Evolutionary conservation across 2,888 invertebrate species (phyloP), one percentile per base, ranked within the genome.

Genomic region (Lasioglossum malachurum): DNA sequence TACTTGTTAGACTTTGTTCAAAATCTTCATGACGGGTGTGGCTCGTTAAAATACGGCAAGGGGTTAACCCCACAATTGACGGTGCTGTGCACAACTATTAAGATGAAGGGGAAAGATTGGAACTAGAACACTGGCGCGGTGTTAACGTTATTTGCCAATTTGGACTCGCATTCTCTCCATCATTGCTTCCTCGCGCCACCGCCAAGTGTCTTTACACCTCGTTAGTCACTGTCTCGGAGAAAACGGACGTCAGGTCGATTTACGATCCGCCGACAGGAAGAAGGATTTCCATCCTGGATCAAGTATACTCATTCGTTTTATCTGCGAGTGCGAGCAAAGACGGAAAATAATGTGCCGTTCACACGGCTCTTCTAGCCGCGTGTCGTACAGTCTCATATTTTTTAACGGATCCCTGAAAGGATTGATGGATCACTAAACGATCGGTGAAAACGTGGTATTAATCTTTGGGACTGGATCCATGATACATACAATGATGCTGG

Each of bases 181-280:
- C 83, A 64, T 80, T 72, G 69, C 64, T 86, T 75, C 44, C 35
- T 38, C 60, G 79, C 44, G 78, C 53, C 85, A 19, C 46, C 78
- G 60, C 76, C 78, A 53, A 86, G 88, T 83, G 84, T 83, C 83
- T 89, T 88, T 89, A 88, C 87, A 89, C 83, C 82, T 89, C 89
- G 89, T 89, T 89, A 89, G 88, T 89, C 89, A 89, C 84, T 82
- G 89, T 87, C 89, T 80, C 73, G 74, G 82, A 44, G 87, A 84
- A 88, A 88, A 86, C 82, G 86, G 80, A 89, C 88, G 88, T 89
- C 87, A 81, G 87, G 74, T 86, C 89, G 90, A 90, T 89, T 89
- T 90, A 90, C 89, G 90, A 89, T 86, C 85, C 89, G 90, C 78
- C 83, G 90, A 90, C 90, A 89, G 90, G 89, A 90, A 90, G 90